Evolutionary conservation across 1,140 invertebrate genomes (phyloP).

Genomic region (Holcopasites calliopsidis): DNA sequence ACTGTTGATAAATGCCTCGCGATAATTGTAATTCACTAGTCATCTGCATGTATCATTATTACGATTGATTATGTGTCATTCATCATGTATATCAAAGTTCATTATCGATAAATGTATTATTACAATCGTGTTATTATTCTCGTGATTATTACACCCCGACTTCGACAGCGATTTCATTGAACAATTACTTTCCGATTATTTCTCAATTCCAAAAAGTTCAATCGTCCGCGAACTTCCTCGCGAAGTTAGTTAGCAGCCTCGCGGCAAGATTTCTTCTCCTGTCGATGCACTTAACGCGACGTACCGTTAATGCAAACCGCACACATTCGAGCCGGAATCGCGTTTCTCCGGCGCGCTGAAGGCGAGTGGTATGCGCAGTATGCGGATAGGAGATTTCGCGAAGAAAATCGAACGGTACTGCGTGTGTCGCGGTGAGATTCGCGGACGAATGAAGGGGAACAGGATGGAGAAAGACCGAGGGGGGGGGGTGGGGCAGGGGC

Average conservation of each 20-base stretch:
- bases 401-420: constrained; percentile 36
- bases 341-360: constrained; percentile 10
- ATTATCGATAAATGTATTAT: no score
- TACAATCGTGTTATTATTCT: no score
- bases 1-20: constrained; percentile 63
- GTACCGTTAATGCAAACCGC: constrained; percentile 16
- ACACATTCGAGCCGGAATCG: background rate
- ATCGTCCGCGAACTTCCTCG: no score
- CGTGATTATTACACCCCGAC: constrained; percentile 51
- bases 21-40: no score
- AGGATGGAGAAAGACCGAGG: constrained; percentile 3
- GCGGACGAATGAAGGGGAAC: background rate
- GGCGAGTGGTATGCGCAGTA: constrained; percentile 23
- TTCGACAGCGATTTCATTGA: constrained; percentile 47
- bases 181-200: constrained; percentile 43
- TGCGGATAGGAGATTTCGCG: constrained; percentile 21
- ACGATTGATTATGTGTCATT: no score
- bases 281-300: background rate
- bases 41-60: no score
- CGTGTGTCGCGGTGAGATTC: background rate
- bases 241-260: no score
- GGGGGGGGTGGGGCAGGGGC: background rate
- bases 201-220: constrained; percentile 2
- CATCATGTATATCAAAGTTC: no score
- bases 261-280: no score